These are phyloP conservation scores for Leucophora obtusa DNA, from an alignment of 2,888 invertebrate genomes.

Conservation along the genomic window DNA sequence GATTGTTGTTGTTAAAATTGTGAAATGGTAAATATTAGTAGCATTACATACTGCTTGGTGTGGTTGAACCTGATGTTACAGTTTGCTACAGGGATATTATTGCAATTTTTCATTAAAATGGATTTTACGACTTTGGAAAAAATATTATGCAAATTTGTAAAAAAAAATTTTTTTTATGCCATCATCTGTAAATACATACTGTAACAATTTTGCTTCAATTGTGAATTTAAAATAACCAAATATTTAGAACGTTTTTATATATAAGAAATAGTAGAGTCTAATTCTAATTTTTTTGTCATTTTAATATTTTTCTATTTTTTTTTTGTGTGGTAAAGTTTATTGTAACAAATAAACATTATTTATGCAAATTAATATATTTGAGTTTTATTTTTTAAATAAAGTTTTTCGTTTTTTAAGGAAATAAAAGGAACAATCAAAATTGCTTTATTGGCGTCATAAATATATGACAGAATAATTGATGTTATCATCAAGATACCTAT, in stretches of 20 bases:
- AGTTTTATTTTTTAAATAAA: slow-evolving; percentile 2
- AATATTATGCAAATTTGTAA: slow-evolving; percentile 58
- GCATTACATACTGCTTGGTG: background rate
- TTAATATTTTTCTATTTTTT: slow-evolving; percentile 2
- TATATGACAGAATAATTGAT: too few relatives aligned
- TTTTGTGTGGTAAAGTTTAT: slow-evolving; percentile 13
- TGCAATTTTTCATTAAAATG: slow-evolving; percentile 61
- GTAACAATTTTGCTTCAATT: slow-evolving; percentile 16
- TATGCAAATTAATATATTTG: slow-evolving; percentile 49
- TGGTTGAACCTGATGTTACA: slow-evolving; percentile 50
- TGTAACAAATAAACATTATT: slow-evolving; percentile 45
- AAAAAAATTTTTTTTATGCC: background rate
- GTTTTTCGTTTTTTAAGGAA: too few relatives aligned
- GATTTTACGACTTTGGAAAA: slow-evolving; percentile 56
- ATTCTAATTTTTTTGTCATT: slow-evolving; percentile 24
- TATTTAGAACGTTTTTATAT: slow-evolving; percentile 10
- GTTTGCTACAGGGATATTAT: slow-evolving; percentile 43
- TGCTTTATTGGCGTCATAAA: too few relatives aligned
- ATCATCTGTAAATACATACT: slow-evolving; percentile 26
- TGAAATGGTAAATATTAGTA: slow-evolving; percentile 4
- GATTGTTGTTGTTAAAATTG: background rate
- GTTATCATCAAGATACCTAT: too few relatives aligned
- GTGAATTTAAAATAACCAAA: slow-evolving; percentile 12
- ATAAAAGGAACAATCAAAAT: too few relatives aligned
- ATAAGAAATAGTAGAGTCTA: slow-evolving; percentile 12